Evolutionary conservation across 2,797 vertebrate species (phyloP).

Genomic region (Australoheros facetus): DNA sequence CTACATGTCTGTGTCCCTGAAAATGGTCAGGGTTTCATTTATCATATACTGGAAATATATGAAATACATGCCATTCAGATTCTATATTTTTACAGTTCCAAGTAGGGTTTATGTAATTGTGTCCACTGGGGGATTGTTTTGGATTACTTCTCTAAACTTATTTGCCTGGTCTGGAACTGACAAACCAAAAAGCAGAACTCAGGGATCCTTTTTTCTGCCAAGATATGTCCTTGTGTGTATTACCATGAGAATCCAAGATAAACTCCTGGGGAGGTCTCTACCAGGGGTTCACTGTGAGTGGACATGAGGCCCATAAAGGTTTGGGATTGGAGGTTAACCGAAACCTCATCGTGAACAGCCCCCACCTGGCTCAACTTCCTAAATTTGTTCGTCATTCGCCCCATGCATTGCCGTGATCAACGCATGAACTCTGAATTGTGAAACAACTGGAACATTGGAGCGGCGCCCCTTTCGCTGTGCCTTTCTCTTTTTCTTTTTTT

Average conservation of each 20-base stretch:
- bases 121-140: slow-evolving; percentile 32
- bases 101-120: slow-evolving; percentile 26
- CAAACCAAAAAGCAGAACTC: slow-evolving; percentile 57
- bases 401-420: slow-evolving; percentile 70
- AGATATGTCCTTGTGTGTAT: slow-evolving; percentile 57
- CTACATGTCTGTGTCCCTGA: background rate
- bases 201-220: slow-evolving; percentile 51
- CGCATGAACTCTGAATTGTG: slow-evolving; percentile 75
- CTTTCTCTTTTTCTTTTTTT: slow-evolving; percentile 33
- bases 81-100: slow-evolving; percentile 6
- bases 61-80: background rate
- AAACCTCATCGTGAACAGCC: slow-evolving; percentile 69
- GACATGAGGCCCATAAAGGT: slow-evolving; percentile 65
- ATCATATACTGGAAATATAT: background rate
- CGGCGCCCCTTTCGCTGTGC: slow-evolving; percentile 65
- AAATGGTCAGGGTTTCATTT: background rate
- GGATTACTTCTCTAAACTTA: slow-evolving; percentile 44
- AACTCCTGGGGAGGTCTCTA: slow-evolving; percentile 75
- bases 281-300: slow-evolving; percentile 66
- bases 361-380: slow-evolving; percentile 74
- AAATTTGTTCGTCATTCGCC: slow-evolving; percentile 75
- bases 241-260: slow-evolving; percentile 67
- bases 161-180: slow-evolving; percentile 55
- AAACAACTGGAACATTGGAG: slow-evolving; percentile 72
- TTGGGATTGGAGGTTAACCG: slow-evolving; percentile 73